Conservation (phyloP, 1,140 invertebrate genomes). For the Drosophila fuyamai region DNA sequence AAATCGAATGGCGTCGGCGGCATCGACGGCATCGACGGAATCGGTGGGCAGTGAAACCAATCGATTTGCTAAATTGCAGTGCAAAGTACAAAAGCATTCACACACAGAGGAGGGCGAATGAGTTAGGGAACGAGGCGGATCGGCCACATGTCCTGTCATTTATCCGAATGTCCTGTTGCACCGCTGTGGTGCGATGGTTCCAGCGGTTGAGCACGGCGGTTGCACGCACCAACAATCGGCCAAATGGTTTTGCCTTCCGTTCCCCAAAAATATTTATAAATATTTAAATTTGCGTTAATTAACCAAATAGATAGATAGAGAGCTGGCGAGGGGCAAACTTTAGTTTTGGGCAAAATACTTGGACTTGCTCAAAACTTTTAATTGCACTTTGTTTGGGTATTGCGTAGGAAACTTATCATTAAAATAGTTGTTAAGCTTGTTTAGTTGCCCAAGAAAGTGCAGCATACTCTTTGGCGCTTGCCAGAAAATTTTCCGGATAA, state of each 20-base stretch:
- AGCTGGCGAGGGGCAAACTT: conserved; percentile 6
- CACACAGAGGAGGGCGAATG: conserved; percentile 15
- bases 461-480: conserved; percentile 38
- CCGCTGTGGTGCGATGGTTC: conserved; percentile 46
- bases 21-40: neutral
- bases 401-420: conserved; percentile 61
- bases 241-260: neutral
- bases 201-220: conserved; percentile 36
- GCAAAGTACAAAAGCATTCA: conserved; percentile 62
- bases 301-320: conserved; percentile 20
- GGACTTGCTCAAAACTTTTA: conserved; percentile 57
- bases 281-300: conserved; percentile 55
- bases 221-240: conserved; percentile 43
- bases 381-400: conserved; percentile 63
- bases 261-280: conserved; percentile 22
- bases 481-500: conserved; percentile 36
- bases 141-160: conserved; percentile 54
- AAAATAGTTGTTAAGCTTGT: conserved; percentile 61
- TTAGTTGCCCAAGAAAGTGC: conserved; percentile 34
- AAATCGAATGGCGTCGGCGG: conserved; percentile 67
- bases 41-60: conserved; percentile 57
- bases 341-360: conserved; percentile 39
- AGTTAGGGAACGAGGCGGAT: neutral
- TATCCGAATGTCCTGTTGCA: conserved; percentile 37
- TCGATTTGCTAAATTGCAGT: conserved; percentile 82